Base-by-base conservation (phyloP, 2,888 invertebrate genomes). In the Strigamia maritima region DNA sequence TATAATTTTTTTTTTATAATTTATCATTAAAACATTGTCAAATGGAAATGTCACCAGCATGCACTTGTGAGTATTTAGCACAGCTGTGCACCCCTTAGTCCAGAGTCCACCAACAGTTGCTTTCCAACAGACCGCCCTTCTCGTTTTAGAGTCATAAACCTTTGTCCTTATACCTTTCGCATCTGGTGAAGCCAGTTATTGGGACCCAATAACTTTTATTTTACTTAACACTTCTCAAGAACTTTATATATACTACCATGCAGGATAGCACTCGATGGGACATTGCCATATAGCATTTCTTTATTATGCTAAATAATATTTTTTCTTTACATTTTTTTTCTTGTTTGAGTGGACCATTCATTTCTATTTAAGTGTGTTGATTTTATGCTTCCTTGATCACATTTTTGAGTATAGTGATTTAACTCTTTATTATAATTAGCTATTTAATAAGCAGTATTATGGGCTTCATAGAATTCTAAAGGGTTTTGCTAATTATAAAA, bases 71-170 rank as follows among this genome's bases (percentile, higher is more conserved):
- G 16, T 70, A 28, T 70, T 28, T 28, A 70, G 14, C 70, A 70
- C 70, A 70, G 70, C 70, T 70, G 70, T 70, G 70, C n/a, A 19
- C n/a, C 54, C 54, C 54, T 54, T 28, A 26, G 70, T 24, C 70
- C 70, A 70, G 28, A 70, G 70, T 70, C 28, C 70, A 70, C 70
- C 28, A 70, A 70, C 28, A 70, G 28, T 70, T 70, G 24, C 26
- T 28, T 54, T 35, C n/a, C 44, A 44, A 44, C 44, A 44, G n/a
- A 14, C 44, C 14, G 16, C 44, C 44, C n/a, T 44, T 16, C 44
- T 44, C 44, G 10, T 44, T 44, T 44, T 44, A 26, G 24, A 14
- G 70, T 28, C 10, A 70, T 16, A 70, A 70, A 70, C 70, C 70
- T 70, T 70, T 70, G 28, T 70, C 70, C 35, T 1, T 35, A 35